These are phyloP conservation scores for Pegoplata infirma DNA, from an alignment of 2,888 invertebrate species.

Conservation along the genomic window DNA sequence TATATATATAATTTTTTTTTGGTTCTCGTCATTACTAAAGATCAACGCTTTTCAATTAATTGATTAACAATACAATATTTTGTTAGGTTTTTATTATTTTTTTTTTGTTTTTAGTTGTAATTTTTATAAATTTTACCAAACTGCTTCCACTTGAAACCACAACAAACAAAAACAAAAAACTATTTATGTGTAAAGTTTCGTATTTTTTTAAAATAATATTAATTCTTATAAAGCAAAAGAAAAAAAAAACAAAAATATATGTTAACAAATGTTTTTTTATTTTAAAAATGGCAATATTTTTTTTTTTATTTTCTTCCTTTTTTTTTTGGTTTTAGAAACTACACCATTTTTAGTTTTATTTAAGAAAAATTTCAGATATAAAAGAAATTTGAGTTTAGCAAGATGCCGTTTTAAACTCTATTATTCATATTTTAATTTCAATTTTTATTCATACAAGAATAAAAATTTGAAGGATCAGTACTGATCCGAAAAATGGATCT, in stretches of 20 bases:
- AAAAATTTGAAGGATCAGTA: too few relatives aligned
- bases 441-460: too few relatives aligned
- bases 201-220: slow-evolving; percentile 42
- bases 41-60: slow-evolving; percentile 40
- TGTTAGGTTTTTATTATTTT: slow-evolving; percentile 27
- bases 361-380: neutral
- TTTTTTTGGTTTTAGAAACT: slow-evolving; percentile 2
- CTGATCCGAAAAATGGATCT: too few relatives aligned
- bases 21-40: slow-evolving; percentile 40
- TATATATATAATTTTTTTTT: slow-evolving; percentile 19
- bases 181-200: slow-evolving; percentile 56
- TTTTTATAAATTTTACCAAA: slow-evolving; percentile 37
- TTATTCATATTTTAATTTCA: too few relatives aligned
- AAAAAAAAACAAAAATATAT: slow-evolving; percentile 10
- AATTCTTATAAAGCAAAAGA: slow-evolving; percentile 35
- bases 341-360: neutral
- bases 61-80: slow-evolving; percentile 40
- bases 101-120: slow-evolving; percentile 40
- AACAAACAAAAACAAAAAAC: slow-evolving; percentile 32
- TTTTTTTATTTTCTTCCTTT: slow-evolving; percentile 29
- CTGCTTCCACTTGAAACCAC: slow-evolving; percentile 58
- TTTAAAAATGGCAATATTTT: slow-evolving; percentile 59
- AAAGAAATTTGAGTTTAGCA: too few relatives aligned
- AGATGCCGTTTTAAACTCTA: too few relatives aligned
- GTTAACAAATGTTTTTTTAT: slow-evolving; percentile 45